These are phyloP conservation scores for Ditylenchus dipsaci DNA, from an alignment of 1,140 invertebrate species.

Conservation along the genomic window DNA sequence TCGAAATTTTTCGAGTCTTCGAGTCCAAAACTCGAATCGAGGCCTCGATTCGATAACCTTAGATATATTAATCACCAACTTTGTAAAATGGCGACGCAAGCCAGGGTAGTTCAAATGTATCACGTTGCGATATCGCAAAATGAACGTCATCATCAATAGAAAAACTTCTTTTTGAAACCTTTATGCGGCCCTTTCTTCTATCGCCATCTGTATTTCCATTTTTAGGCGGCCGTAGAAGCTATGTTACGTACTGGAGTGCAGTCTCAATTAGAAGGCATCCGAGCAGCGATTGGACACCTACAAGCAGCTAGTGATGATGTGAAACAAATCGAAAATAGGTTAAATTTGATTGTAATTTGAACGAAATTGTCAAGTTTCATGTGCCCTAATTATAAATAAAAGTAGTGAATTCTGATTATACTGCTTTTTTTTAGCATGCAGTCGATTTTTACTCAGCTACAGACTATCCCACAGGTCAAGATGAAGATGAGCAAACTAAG, in stretches of 20 bases:
- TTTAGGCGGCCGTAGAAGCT: slow-evolving; percentile 89
- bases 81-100: too few species aligned
- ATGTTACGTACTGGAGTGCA: slow-evolving; percentile 97
- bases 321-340: slow-evolving; percentile 70
- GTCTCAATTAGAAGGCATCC: slow-evolving; percentile 90
- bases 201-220: slow-evolving; percentile 66
- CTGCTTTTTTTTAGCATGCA: slow-evolving; percentile 61
- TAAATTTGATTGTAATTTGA: slow-evolving; percentile 46
- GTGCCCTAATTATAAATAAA: too few species aligned
- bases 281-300: slow-evolving; percentile 83
- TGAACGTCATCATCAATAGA: too few species aligned
- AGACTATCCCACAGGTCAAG: slow-evolving; percentile 69
- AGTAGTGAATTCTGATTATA: slow-evolving; percentile 6
- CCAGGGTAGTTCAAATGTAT: too few species aligned
- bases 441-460: slow-evolving; percentile 67
- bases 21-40: too few species aligned
- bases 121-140: too few species aligned
- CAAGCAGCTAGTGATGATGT: slow-evolving; percentile 78
- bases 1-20: too few species aligned
- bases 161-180: too few species aligned
- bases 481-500: slow-evolving; percentile 76
- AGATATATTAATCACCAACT: too few species aligned
- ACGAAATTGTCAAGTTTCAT: slow-evolving; percentile 13
- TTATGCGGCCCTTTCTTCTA: too few species aligned
- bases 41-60: too few species aligned